phyloP scores from a whole-genome alignment of 2,888 invertebrate species.

The Scelioninae gen. 1 region DNA sequence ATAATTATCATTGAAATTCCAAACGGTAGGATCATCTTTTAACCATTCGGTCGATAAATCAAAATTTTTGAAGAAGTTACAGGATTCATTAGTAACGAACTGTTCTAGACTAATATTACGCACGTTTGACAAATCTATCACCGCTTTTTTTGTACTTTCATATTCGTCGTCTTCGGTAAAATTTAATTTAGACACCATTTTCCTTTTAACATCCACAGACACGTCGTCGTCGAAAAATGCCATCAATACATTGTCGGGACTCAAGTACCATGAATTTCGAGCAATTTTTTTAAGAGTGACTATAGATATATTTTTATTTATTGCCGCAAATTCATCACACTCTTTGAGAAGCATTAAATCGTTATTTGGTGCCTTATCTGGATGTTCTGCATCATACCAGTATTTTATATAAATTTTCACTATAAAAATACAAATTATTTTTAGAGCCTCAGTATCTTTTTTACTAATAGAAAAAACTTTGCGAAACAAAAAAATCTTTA shows the following conservation, averaged over 20 bases:
- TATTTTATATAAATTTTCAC: conserved; percentile 18
- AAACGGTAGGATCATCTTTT: conserved; percentile 20
- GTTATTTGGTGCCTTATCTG: conserved; percentile 12
- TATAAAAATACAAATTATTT: conserved; percentile 23
- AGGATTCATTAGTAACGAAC: conserved; percentile 22
- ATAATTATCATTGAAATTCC: conserved; percentile 24
- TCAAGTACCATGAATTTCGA: conserved; percentile 39
- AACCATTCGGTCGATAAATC: conserved; percentile 20
- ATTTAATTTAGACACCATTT: no score
- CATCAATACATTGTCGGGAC: conserved; percentile 20
- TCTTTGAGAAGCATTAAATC: conserved; percentile 19
- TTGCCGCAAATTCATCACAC: conserved; percentile 14
- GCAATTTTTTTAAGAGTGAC: conserved; percentile 27
- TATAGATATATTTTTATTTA: conserved; percentile 31
- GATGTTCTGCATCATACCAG: conserved; percentile 25
- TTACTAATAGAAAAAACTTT: conserved; percentile 21
- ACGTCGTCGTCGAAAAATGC: no score
- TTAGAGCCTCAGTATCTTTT: conserved; percentile 2
- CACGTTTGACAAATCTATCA: conserved; percentile 1
- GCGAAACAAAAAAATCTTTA: conserved; percentile 38
- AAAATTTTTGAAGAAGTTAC: conserved; percentile 18
- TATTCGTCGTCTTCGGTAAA: no score
- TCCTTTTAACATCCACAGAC: no score
- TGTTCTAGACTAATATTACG: conserved; percentile 17
- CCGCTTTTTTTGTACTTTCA: neutral